Conservation (phyloP, 2,888 invertebrate genomes). For the Cantharis flavilabris region DNA sequence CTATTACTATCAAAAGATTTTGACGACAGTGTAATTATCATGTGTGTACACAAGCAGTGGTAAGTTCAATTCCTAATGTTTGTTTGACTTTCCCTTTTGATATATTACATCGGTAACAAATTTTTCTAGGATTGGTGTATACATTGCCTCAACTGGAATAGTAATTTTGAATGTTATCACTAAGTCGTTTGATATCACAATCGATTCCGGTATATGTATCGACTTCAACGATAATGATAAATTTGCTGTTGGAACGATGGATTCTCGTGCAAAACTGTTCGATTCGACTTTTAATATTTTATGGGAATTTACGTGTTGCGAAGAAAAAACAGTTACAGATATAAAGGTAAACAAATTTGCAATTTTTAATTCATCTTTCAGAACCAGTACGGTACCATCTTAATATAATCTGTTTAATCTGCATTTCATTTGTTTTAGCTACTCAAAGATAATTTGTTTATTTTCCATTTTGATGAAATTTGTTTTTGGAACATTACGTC, state of each 20-base stretch:
- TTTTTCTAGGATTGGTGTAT: background rate
- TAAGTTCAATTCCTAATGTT: too few relatives aligned
- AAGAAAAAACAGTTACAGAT: background rate
- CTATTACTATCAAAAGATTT: background rate
- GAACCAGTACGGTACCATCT: too few relatives aligned
- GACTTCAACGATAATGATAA: background rate
- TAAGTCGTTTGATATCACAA: background rate
- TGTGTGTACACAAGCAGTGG: background rate
- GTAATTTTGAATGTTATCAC: background rate
- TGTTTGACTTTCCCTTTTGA: too few relatives aligned
- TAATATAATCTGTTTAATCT: too few relatives aligned
- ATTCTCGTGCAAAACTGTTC: background rate
- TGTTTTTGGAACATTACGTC: background rate
- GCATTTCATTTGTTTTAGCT: too few relatives aligned
- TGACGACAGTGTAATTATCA: background rate
- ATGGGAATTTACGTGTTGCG: background rate
- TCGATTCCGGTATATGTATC: background rate
- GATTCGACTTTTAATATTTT: background rate
- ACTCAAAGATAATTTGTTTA: background rate
- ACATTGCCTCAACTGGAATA: background rate
- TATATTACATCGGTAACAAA: too few relatives aligned
- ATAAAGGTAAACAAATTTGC: background rate
- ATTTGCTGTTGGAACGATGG: background rate
- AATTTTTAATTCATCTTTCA: too few relatives aligned
- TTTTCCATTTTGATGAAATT: background rate